Evolutionary conservation across 2,113 vertebrate genomes (phyloP).

Genomic region (Hippocampus mohnikei): DNA sequence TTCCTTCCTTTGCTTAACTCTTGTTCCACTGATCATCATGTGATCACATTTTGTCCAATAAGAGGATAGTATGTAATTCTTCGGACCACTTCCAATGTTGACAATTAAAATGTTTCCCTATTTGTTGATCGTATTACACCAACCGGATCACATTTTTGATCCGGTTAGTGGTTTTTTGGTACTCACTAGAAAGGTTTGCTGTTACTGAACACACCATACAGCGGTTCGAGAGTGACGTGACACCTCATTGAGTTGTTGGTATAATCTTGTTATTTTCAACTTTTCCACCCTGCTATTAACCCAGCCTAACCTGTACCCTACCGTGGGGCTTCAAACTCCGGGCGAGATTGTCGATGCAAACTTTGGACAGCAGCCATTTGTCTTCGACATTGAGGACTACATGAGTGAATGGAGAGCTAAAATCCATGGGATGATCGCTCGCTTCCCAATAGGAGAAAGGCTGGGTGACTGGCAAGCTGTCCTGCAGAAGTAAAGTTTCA

Average conservation of each 20-base stretch:
- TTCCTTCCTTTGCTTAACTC: neutral
- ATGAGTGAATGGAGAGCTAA: slow-evolving; percentile 97
- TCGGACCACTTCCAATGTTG: neutral
- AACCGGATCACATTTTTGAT: neutral
- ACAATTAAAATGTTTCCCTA: neutral
- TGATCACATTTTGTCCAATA: neutral
- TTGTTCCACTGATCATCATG: neutral
- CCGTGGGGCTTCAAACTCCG: slow-evolving; percentile 95
- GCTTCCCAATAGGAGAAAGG: slow-evolving; percentile 92
- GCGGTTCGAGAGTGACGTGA: neutral
- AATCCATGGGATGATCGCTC: slow-evolving; percentile 92
- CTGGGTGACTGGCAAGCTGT: slow-evolving; percentile 97
- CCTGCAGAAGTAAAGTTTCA: slow-evolving; percentile 87
- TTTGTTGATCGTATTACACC: neutral
- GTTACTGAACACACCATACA: neutral
- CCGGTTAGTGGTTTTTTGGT: neutral
- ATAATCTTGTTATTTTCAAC: neutral
- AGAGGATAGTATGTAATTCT: neutral
- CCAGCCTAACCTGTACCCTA: slow-evolving; percentile 96
- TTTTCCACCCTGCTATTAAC: slow-evolving; percentile 13
- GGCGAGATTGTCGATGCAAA: slow-evolving; percentile 98
- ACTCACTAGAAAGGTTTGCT: neutral
- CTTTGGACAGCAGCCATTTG: slow-evolving; percentile 97
- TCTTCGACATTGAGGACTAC: slow-evolving; percentile 99
- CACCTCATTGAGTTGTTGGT: neutral